Evolutionary conservation across 2,797 vertebrate species (phyloP).

Genomic region (Phataginus tetradactyla): DNA sequence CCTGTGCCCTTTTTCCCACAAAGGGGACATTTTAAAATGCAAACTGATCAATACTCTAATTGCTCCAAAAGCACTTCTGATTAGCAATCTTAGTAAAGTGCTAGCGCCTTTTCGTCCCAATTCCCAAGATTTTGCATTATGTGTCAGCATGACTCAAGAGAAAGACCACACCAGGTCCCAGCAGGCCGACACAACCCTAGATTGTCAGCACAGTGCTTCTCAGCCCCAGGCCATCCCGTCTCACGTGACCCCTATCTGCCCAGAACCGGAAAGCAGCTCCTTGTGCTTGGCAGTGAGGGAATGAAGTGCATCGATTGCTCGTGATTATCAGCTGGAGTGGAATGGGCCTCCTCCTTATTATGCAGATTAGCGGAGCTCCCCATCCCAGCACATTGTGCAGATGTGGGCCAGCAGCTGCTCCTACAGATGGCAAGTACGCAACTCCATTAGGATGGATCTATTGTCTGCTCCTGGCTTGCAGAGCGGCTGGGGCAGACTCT

Average conservation of each 20-base stretch:
- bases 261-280: conserved; percentile 90
- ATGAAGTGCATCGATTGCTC: conserved; percentile 99
- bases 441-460: conserved; percentile 99
- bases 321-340: conserved; percentile 99
- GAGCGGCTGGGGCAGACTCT: conserved; percentile 91
- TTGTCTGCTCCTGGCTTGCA: conserved; percentile 98
- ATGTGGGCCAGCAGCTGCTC: conserved; percentile 99
- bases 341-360: conserved; percentile 99
- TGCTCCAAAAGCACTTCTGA: conserved; percentile 73
- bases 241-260: conserved; percentile 91
- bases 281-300: conserved; percentile 93
- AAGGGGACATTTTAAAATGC: conserved; percentile 46
- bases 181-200: conserved; percentile 88
- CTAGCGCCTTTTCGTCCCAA: conserved; percentile 49
- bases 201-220: conserved; percentile 85
- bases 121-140: conserved; percentile 59
- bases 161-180: conserved; percentile 84
- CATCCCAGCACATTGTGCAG: conserved; percentile 99
- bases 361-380: conserved; percentile 99
- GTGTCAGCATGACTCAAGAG: conserved; percentile 79
- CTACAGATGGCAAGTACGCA: conserved; percentile 99
- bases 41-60: conserved; percentile 58
- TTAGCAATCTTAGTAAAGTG: conserved; percentile 26
- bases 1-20: conserved; percentile 44
- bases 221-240: conserved; percentile 88